A percentile compares a stretch with the other conserved stretches of the same genome.
Conservation (phyloP, 2,113 vertebrate species). For the Carollia perspicillata region DNA sequence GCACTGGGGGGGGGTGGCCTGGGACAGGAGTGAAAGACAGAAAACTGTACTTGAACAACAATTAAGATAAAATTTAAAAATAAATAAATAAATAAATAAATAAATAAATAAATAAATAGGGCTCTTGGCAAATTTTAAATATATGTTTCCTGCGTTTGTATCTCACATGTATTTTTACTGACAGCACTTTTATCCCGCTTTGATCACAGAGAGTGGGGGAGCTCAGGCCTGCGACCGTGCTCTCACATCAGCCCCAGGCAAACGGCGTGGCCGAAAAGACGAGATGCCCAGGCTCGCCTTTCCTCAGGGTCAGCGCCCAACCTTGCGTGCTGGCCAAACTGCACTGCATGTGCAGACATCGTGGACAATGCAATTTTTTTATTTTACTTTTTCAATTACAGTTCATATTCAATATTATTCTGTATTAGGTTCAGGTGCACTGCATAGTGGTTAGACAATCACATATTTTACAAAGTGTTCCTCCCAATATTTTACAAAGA, state of each 20-base stretch:
- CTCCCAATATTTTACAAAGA: background rate
- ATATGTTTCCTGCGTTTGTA: background rate
- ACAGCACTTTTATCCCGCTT: background rate
- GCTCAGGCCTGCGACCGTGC: background rate
- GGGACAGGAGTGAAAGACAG: too few relatives aligned
- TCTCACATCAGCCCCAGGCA: background rate
- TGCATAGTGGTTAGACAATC: background rate
- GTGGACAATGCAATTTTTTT: background rate
- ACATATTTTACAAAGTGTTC: background rate
- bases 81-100: too few relatives aligned
- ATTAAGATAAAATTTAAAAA: too few relatives aligned
- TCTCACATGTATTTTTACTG: background rate
- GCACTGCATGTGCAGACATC: background rate
- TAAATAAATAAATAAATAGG: too few relatives aligned
- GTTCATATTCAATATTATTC: background rate
- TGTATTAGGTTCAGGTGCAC: background rate
- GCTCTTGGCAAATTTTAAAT: background rate
- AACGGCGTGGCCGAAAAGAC: background rate
- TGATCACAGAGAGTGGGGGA: background rate
- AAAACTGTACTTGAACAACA: too few relatives aligned
- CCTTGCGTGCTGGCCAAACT: background rate
- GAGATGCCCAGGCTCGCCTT: background rate
- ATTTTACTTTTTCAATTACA: background rate
- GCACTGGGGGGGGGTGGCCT: too few relatives aligned
- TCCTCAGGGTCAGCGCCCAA: background rate